Percentiles rank a stretch among this genome's conserved stretches.
phyloP scores from a whole-genome alignment of 2,797 vertebrate genomes.

The Loriculus beryllinus region DNA sequence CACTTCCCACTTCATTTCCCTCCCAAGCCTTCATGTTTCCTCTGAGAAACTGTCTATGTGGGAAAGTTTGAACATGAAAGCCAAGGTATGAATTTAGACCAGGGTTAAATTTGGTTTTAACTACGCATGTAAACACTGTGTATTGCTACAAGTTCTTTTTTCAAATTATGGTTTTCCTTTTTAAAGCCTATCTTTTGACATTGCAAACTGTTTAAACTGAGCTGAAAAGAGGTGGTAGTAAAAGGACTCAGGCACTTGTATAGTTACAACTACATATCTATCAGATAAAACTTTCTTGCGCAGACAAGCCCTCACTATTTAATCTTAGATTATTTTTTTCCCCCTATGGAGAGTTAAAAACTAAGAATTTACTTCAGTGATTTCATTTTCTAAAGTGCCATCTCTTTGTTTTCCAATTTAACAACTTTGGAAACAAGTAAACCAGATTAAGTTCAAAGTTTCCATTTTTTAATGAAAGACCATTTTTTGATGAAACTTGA shows the following conservation, averaged over 20 bases:
- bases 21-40: neutral
- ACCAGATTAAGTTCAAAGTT: neutral
- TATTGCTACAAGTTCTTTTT: neutral
- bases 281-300: slow-evolving; percentile 11
- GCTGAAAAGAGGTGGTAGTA: neutral
- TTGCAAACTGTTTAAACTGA: neutral
- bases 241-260: neutral
- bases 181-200: neutral
- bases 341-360: neutral
- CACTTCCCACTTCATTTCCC: neutral
- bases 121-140: neutral
- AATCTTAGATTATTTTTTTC: neutral
- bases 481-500: neutral
- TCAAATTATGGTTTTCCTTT: neutral
- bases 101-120: neutral
- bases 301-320: neutral
- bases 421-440: neutral
- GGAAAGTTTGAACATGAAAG: slow-evolving; percentile 28
- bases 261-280: neutral
- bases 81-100: neutral
- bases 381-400: neutral
- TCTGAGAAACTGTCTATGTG: neutral
- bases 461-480: neutral
- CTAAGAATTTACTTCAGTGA: neutral
- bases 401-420: neutral